phyloP scores from a whole-genome alignment of 1,140 invertebrate genomes.

The Heliconius himera region DNA sequence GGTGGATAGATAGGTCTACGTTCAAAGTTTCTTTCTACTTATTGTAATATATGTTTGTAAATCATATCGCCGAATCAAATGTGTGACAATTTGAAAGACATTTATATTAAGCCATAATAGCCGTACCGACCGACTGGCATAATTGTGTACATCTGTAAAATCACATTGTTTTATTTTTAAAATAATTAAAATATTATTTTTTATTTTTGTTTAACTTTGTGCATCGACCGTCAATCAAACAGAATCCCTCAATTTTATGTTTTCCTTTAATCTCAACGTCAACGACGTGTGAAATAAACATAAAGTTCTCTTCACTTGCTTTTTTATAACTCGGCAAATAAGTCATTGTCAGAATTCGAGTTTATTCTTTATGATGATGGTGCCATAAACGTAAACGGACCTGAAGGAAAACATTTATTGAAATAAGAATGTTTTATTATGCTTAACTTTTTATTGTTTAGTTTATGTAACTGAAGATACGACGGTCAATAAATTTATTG shows the following conservation, averaged over 20 bases:
- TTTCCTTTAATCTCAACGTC: conserved; percentile 61
- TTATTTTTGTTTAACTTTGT: too few relatives aligned
- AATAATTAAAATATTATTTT: too few relatives aligned
- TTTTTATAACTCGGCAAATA: conserved; percentile 74
- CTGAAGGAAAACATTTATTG: conserved; percentile 54
- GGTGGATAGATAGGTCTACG: too few relatives aligned
- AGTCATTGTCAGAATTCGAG: conserved; percentile 65
- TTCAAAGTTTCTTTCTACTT: too few relatives aligned
- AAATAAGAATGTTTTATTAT: conserved; percentile 50
- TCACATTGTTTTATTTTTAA: too few relatives aligned
- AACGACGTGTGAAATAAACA: conserved; percentile 70
- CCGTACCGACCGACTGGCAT: too few relatives aligned
- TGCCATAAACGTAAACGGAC: conserved; percentile 56
- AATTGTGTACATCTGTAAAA: too few relatives aligned
- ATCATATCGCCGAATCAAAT: too few relatives aligned
- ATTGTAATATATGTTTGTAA: too few relatives aligned
- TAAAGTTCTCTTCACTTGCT: conserved; percentile 56
- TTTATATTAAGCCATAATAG: too few relatives aligned
- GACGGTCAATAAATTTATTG: not conserved
- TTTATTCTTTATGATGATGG: conserved; percentile 60
- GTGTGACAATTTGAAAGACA: too few relatives aligned
- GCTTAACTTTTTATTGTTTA: conserved; percentile 39
- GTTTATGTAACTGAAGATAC: conserved; percentile 22
- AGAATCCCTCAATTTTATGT: conserved; percentile 51
- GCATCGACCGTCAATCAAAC: conserved; percentile 26